These are phyloP conservation scores for Corythornis madagascariensis DNA, from an alignment of 2,113 vertebrate genomes.

Conservation along the genomic window DNA sequence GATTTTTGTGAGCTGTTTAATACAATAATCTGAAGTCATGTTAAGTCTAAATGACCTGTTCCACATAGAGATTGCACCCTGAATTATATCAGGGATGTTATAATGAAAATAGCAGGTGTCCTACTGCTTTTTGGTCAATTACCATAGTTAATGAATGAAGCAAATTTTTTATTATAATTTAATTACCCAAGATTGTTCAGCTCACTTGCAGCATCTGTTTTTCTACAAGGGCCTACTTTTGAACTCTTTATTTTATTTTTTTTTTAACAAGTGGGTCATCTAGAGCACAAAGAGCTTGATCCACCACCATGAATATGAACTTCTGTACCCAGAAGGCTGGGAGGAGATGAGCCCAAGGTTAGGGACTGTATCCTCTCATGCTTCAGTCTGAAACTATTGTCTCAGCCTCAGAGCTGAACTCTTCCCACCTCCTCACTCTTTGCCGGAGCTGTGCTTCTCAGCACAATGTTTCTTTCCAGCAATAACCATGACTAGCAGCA, in stretches of 20 bases:
- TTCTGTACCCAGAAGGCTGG: not conserved
- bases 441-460: not conserved
- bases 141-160: slow-evolving; percentile 49
- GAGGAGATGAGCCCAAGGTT: not conserved
- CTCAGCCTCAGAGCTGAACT: not conserved
- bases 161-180: slow-evolving; percentile 47
- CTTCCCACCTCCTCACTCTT: not conserved
- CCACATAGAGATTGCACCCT: not conserved
- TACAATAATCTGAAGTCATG: slow-evolving; percentile 22
- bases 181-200: slow-evolving; percentile 45
- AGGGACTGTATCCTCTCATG: not conserved
- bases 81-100: slow-evolving; percentile 17
- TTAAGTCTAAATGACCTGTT: slow-evolving; percentile 34
- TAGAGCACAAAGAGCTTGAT: not conserved
- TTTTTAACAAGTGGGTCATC: not conserved
- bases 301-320: not conserved
- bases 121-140: slow-evolving; percentile 61
- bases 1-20: slow-evolving; percentile 22
- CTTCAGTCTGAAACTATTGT: not conserved
- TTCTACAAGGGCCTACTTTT: slow-evolving; percentile 16
- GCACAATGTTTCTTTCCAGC: not conserved
- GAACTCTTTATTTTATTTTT: not conserved
- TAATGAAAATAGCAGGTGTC: slow-evolving; percentile 47
- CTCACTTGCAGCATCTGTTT: slow-evolving; percentile 48
- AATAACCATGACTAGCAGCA: not conserved